Percentiles rank a stretch among this genome's conserved stretches.
Evolutionary conservation across 2,113 vertebrate species (phyloP).

Genomic region (Larimichthys polyactis): DNA sequence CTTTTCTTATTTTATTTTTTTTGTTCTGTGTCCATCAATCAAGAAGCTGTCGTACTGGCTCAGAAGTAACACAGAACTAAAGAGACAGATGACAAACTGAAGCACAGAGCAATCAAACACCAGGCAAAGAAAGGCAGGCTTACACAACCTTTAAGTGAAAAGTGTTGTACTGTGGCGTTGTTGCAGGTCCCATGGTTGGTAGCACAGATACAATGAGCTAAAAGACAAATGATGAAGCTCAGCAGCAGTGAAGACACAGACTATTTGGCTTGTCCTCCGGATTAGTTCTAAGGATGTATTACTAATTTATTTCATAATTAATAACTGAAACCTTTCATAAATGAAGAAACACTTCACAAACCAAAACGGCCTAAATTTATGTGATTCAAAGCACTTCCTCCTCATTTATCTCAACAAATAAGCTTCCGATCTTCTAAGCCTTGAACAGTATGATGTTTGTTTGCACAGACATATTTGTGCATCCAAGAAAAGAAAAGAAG

Average conservation of each 20-base stretch:
- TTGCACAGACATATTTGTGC: constrained; percentile 13
- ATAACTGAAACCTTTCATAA: background rate
- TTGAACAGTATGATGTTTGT: background rate
- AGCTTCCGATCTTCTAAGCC: constrained; percentile 6
- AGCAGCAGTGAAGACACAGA: background rate
- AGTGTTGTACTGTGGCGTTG: constrained; percentile 17
- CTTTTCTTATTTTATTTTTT: background rate
- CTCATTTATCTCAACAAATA: background rate
- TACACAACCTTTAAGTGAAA: constrained; percentile 40
- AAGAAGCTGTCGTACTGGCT: background rate
- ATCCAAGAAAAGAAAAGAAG: constrained; percentile 24
- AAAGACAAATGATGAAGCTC: constrained; percentile 11
- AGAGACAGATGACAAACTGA: constrained; percentile 11
- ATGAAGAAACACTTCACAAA: background rate
- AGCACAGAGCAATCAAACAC: constrained; percentile 26
- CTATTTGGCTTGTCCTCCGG: background rate
- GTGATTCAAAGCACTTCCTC: background rate
- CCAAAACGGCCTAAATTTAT: background rate
- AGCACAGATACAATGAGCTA: constrained; percentile 8
- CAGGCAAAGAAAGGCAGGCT: background rate
- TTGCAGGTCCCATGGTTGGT: constrained; percentile 4
- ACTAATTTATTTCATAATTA: background rate
- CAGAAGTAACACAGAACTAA: background rate
- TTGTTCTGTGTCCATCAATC: constrained; percentile 4
- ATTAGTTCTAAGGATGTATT: background rate